phyloP scores from a whole-genome alignment of 1,140 invertebrate species.

The Bombus soroeensis region DNA sequence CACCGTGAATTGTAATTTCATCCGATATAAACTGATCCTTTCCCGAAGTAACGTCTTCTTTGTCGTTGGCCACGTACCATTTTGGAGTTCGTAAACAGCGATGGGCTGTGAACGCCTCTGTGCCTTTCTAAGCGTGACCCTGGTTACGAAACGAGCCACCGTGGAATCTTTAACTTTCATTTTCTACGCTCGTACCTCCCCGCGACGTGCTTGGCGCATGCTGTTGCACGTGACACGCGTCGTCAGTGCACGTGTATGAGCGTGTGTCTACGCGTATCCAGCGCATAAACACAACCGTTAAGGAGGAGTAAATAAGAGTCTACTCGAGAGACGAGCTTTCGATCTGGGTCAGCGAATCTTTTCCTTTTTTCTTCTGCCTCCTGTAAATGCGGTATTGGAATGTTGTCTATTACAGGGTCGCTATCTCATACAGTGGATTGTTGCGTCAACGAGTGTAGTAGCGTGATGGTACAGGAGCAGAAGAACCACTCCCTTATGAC shows the following conservation, averaged over 20 bases:
- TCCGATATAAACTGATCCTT: too few relatives aligned
- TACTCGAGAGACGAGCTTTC: constrained; percentile 35
- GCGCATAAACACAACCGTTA: constrained; percentile 34
- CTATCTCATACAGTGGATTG: not conserved
- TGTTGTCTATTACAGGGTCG: not conserved
- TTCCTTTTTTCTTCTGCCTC: not conserved
- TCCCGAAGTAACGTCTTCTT: not conserved
- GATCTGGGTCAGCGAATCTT: constrained; percentile 17
- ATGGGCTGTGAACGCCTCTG: constrained; percentile 38
- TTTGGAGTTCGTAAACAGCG: constrained; percentile 10
- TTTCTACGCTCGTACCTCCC: constrained; percentile 55
- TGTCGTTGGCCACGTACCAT: not conserved
- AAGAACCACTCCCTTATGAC: too few relatives aligned
- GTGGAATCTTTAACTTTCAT: constrained; percentile 70
- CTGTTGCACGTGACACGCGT: constrained; percentile 62
- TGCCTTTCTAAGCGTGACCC: constrained; percentile 67
- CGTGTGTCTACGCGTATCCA: constrained; percentile 47
- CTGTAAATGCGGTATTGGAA: not conserved
- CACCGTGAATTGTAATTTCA: too few relatives aligned
- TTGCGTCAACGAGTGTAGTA: too few relatives aligned
- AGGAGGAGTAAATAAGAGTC: constrained; percentile 28
- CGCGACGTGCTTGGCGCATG: constrained; percentile 54
- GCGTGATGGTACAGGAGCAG: too few relatives aligned
- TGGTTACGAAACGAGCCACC: constrained; percentile 63
- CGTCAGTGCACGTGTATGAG: constrained; percentile 28